Base-by-base conservation (phyloP, 2,797 vertebrate species). In the Dendrocincla fuliginosa region DNA sequence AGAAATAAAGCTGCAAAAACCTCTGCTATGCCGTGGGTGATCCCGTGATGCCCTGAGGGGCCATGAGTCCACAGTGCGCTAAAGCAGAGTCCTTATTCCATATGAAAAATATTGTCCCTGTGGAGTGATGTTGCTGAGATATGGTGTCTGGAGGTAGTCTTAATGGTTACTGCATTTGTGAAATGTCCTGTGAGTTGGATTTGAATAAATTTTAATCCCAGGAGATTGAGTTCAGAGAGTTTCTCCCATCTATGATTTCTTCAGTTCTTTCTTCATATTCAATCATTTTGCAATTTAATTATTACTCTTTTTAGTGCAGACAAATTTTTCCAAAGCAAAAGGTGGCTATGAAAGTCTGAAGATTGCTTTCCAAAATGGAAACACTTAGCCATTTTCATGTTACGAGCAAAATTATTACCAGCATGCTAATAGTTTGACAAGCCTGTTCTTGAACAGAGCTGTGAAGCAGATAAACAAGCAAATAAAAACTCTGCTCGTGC, bases 401-500 rank as follows among this genome's bases (percentile, higher is more conserved):
- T 91, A 78, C 8, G 46, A 91, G 63, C 28, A 41, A 82, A 89
- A 70, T 91, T 80, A 33, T 37, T 37, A 74, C 30, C 49, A 64
- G 56, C 64, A 18, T 88, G 90, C n/a, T 80, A 82, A 64, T 64
- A 70, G 78, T 91, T 95, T 91, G 86, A 88, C 90, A 77, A 85
- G 95, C 68, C 93, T 89, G 49, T 82, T 95, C 91, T 87, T 93
- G 93, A 94, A 57, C 32, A 42, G 90, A 92, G 53, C 77, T 79
- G 76, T 61, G 88, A 64, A 87, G 67, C 74, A 87, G 71, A 96
- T 87, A 96, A 96, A 93, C 59, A 96, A 94, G 83, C 83, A 95
- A 89, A 94, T 70, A 93, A 92, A 92, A 50, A n/a, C 63, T 76
- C 77, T 22, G 41, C 77, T 91, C 5, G 9, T 90, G 69, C 85